These are phyloP conservation scores for Oscheius myriophilus DNA, from an alignment of 2,888 invertebrate genomes.

Conservation along the genomic window DNA sequence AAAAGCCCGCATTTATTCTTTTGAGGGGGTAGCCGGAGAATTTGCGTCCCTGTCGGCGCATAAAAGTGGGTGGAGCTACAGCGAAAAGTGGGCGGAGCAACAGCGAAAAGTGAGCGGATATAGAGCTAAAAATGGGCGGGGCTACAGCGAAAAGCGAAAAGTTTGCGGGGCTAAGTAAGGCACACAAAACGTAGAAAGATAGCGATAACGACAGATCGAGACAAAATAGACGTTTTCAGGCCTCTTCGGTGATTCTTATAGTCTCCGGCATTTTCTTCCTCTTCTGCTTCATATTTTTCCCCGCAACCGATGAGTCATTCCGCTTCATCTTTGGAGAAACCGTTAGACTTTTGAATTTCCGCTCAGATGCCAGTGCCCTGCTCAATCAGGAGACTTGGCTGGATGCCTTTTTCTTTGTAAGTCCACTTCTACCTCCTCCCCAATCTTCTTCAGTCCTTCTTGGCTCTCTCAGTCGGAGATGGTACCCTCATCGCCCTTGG, in stretches of 20 bases:
- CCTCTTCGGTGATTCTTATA: background rate
- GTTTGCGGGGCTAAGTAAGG: too few relatives aligned
- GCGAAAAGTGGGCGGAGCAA: too few relatives aligned
- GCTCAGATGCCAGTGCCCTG: background rate
- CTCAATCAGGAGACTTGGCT: constrained; percentile 1
- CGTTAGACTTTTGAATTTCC: too few relatives aligned
- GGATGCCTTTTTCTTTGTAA: background rate
- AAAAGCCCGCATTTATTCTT: too few relatives aligned
- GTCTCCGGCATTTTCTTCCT: background rate
- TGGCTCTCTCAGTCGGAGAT: constrained; percentile 13
- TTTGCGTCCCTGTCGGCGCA: too few relatives aligned
- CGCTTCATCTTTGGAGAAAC: background rate
- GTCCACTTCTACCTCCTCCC: background rate
- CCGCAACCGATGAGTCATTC: background rate
- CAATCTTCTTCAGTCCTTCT: background rate
- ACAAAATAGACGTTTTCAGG: background rate
- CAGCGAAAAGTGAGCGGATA: too few relatives aligned
- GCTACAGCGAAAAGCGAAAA: too few relatives aligned
- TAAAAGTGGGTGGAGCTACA: too few relatives aligned
- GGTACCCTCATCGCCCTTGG: constrained; percentile 22
- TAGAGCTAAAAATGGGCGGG: too few relatives aligned
- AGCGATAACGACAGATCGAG: background rate
- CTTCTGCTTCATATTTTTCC: background rate
- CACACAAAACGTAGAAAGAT: too few relatives aligned
- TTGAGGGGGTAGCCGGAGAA: too few relatives aligned